Evolutionary conservation across 2,888 invertebrate species (phyloP), one percentile per base, ranked within the genome.

Genomic region (Campoplex capitator): DNA sequence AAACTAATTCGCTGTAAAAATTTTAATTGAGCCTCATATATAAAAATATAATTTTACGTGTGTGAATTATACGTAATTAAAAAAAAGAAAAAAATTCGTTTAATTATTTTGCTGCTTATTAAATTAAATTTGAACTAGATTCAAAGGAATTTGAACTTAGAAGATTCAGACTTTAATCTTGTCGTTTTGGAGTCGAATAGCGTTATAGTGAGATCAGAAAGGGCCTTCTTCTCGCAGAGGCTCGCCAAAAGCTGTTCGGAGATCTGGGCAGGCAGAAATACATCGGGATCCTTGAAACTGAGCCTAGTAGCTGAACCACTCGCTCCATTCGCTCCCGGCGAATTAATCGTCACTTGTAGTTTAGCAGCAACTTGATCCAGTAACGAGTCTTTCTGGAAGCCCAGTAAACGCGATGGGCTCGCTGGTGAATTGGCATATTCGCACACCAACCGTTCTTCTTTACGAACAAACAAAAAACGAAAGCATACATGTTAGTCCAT

Each of bases 141-240:
- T 16, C 9, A 3, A 62, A 32, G 2, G 11, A 28, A 28, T 68
- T 54, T 18, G 16, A 51, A 75, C 48, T 11, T 68, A 58, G 32
- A 67, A 23, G 68, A n/a, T 32, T 45, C 74, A 82, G 84, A 95
- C 95, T 95, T 95, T 87, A 97, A 93, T 91, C 95, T 95, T 42
- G 97, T 96, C 67, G 96, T 95, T 90, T 94, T 95, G 23, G 96
- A 95, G 89, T 96, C 95, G 93, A 97, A 97, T 71, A 97, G 93
- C 77, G 95, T 95, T 85, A 97, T 94, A 0, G 96, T 95, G 71
- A 95, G 94, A 92, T 97, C 96, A 54, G 95, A 95, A 11, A 97
- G 93, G 75, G 95, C 94, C 89, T 95, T 95, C 88, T 96, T 96
- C 88, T 96, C 95, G 86, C 96, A 95, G 54, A 97, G 94, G 70